phyloP scores from a whole-genome alignment of 2,797 vertebrate species.

The Adrianichthys oophorus region DNA sequence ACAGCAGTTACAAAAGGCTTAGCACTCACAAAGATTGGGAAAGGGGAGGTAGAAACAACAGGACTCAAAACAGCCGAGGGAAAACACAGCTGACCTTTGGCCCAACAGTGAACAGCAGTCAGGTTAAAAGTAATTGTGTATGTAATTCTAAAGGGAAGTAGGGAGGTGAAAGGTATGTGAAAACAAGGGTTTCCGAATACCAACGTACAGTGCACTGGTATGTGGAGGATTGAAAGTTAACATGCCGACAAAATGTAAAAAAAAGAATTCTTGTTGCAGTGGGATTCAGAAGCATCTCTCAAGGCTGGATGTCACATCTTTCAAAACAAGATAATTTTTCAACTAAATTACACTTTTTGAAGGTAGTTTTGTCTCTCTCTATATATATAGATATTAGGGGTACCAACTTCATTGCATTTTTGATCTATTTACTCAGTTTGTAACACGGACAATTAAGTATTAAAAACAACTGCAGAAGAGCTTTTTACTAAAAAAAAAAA shows the following conservation, averaged over 20 bases:
- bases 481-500: no score
- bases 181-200: slow-evolving; percentile 56
- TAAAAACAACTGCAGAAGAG: no score
- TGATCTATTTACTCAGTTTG: no score
- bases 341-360: slow-evolving; percentile 34
- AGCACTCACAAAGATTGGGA: slow-evolving; percentile 69
- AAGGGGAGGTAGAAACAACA: slow-evolving; percentile 57
- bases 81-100: slow-evolving; percentile 57
- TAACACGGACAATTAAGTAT: no score
- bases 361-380: no score
- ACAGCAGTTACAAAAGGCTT: slow-evolving; percentile 88
- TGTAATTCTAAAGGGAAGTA: slow-evolving; percentile 40
- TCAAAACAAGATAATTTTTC: slow-evolving; percentile 53
- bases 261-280: slow-evolving; percentile 43
- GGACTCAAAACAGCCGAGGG: slow-evolving; percentile 56
- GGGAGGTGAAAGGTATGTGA: slow-evolving; percentile 53
- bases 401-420: no score
- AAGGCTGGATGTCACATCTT: slow-evolving; percentile 59
- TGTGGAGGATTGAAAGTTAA: slow-evolving; percentile 57
- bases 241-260: slow-evolving; percentile 43
- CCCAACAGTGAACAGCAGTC: slow-evolving; percentile 71
- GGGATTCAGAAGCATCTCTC: slow-evolving; percentile 45
- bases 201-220: slow-evolving; percentile 52
- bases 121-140: slow-evolving; percentile 57
- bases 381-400: no score